Conservation (phyloP, 2,113 vertebrate species). For the Tretioscincus oriximinensis region DNA sequence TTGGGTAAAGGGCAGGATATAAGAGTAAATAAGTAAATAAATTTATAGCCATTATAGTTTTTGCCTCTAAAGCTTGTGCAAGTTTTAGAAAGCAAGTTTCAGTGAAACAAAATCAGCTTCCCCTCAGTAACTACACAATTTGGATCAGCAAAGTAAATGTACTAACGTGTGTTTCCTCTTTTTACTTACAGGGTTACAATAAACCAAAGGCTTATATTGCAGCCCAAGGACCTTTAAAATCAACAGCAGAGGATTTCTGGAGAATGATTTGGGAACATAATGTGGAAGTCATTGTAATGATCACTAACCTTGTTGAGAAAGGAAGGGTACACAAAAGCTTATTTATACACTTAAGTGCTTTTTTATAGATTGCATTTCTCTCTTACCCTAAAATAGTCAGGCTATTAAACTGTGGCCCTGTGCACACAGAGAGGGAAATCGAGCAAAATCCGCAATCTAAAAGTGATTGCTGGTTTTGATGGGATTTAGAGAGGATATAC, state of each 20-base stretch:
- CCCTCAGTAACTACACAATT: no score
- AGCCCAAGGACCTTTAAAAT: conserved; percentile 93
- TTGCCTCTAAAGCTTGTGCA: no score
- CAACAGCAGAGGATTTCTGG: conserved; percentile 95
- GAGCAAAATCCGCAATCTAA: no score
- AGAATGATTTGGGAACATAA: conserved; percentile 98
- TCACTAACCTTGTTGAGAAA: conserved; percentile 96
- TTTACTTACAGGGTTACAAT: conserved; percentile 86
- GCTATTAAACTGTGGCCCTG: neutral
- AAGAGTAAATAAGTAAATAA: no score
- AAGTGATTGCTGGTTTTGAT: no score
- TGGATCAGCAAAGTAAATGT: neutral
- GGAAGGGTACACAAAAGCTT: conserved; percentile 80
- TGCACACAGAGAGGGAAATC: no score
- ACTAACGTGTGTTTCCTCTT: conserved; percentile 34
- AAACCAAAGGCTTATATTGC: conserved; percentile 91
- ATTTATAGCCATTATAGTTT: no score
- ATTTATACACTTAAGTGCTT: conserved; percentile 25
- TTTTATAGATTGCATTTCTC: conserved; percentile 1
- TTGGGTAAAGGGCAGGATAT: no score
- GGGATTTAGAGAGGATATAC: no score
- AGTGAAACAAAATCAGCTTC: no score
- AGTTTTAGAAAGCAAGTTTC: no score
- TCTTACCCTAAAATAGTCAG: neutral
- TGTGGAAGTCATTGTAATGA: conserved; percentile 91